phyloP scores from a whole-genome alignment of 2,888 invertebrate species.

The Opisthograptis luteolata region DNA sequence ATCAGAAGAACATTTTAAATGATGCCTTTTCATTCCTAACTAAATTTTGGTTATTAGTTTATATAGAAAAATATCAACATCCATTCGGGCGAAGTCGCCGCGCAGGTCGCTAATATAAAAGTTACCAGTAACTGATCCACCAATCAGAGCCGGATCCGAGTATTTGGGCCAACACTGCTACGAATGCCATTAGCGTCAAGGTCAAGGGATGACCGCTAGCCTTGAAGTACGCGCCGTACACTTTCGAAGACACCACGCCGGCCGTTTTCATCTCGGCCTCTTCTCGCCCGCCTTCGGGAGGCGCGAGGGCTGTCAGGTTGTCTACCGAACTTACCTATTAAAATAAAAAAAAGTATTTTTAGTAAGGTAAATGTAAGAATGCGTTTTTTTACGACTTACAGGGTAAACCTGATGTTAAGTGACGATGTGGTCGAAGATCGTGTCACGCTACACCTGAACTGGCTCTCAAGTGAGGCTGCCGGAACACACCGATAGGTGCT shows the following conservation, averaged over 20 bases:
- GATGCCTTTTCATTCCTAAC: no score
- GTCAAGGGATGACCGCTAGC: slow-evolving; percentile 88
- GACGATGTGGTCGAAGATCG: no score
- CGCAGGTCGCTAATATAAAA: no score
- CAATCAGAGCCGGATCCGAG: slow-evolving; percentile 90
- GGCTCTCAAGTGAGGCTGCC: no score
- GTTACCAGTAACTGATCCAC: slow-evolving; percentile 91
- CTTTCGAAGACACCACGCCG: slow-evolving; percentile 85
- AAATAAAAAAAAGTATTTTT: neutral
- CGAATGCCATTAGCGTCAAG: slow-evolving; percentile 83
- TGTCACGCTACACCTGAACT: no score
- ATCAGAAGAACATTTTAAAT: no score
- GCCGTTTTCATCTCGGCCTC: slow-evolving; percentile 85
- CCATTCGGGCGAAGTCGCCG: no score
- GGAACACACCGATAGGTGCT: no score
- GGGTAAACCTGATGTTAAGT: no score
- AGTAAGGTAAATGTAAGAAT: no score
- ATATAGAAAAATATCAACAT: no score
- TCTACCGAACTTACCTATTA: slow-evolving; percentile 83
- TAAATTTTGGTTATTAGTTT: no score
- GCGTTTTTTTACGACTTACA: neutral
- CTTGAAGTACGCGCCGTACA: slow-evolving; percentile 88
- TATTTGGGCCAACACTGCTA: slow-evolving; percentile 87
- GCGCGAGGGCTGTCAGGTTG: slow-evolving; percentile 77
- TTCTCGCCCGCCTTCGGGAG: slow-evolving; percentile 75